Conservation (phyloP, 2,113 vertebrate genomes). For the Neofelis nebulosa region DNA sequence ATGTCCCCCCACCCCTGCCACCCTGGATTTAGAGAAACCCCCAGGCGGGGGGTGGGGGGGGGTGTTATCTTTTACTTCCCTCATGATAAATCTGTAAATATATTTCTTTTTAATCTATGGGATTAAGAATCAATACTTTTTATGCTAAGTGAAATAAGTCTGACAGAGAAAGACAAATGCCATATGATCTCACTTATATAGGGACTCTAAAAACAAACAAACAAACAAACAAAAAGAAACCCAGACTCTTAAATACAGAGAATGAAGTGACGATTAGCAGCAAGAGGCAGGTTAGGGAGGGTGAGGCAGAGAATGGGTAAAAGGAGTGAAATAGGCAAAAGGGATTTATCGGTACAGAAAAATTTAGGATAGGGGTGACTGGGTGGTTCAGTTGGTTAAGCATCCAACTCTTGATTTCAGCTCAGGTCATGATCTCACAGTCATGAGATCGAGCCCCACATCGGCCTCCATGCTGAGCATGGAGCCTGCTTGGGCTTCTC, state of each 20-base stretch:
- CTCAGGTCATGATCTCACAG: too few relatives aligned
- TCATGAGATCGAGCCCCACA: too few relatives aligned
- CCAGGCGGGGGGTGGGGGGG: not conserved
- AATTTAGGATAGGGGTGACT: too few relatives aligned
- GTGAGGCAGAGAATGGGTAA: not conserved
- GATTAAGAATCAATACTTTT: not conserved
- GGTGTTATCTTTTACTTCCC: not conserved
- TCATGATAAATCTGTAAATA: not conserved
- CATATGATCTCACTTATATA: not conserved
- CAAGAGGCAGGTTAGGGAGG: not conserved
- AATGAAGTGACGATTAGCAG: not conserved
- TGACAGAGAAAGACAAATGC: not conserved
- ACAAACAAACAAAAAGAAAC: not conserved
- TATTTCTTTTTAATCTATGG: not conserved
- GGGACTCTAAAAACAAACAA: not conserved
- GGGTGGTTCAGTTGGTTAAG: too few relatives aligned
- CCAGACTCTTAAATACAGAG: not conserved
- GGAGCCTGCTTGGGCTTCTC: too few relatives aligned
- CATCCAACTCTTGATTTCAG: too few relatives aligned
- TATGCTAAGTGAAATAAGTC: not conserved
- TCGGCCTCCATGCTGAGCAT: too few relatives aligned
- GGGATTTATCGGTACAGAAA: not conserved
- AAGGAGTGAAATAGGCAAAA: not conserved
- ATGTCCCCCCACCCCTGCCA: too few relatives aligned
- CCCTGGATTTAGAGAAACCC: not conserved